A percentile compares a stretch with the other conserved stretches of the same genome.
Conservation (phyloP, 2,888 invertebrate genomes). For the Sceliomorpha sp. region DNA sequence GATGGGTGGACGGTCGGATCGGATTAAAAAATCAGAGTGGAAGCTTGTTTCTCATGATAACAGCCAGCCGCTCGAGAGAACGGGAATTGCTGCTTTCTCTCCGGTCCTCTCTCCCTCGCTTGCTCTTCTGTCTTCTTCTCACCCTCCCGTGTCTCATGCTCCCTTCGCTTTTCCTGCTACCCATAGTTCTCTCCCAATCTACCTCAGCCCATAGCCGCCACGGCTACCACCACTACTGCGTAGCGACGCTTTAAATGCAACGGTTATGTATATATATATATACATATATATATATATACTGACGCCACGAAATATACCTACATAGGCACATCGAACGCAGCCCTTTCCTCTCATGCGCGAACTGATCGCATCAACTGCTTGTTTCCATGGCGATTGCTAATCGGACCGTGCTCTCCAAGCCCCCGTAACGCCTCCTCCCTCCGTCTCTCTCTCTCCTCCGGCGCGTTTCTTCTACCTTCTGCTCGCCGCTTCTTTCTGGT, state of each 20-base stretch:
- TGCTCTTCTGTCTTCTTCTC: slow-evolving; percentile 47
- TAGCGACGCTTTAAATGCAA: slow-evolving; percentile 66
- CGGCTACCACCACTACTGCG: slow-evolving; percentile 57
- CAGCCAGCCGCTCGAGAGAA: slow-evolving; percentile 58
- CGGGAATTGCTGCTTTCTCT: slow-evolving; percentile 57
- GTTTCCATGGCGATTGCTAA: slow-evolving; percentile 84
- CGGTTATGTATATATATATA: slow-evolving; percentile 48
- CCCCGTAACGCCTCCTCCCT: slow-evolving; percentile 55
- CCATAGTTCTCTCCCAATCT: slow-evolving; percentile 50
- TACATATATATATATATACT: too few species aligned
- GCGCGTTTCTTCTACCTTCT: slow-evolving; percentile 40
- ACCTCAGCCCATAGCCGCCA: slow-evolving; percentile 39
- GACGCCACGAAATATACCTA: slow-evolving; percentile 55
- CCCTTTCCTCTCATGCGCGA: slow-evolving; percentile 75
- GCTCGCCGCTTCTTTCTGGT: slow-evolving; percentile 35
- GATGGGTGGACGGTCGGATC: slow-evolving; percentile 71
- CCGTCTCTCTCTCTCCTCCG: slow-evolving; percentile 41
- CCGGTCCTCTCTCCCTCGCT: slow-evolving; percentile 31
- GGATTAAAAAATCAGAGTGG: slow-evolving; percentile 82
- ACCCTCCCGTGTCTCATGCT: too few species aligned
- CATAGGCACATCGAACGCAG: slow-evolving; percentile 61
- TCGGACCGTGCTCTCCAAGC: slow-evolving; percentile 79
- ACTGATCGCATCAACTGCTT: slow-evolving; percentile 83
- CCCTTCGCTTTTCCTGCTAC: slow-evolving; percentile 27
- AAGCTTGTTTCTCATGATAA: slow-evolving; percentile 81